Evolutionary conservation across 2,888 invertebrate genomes (phyloP), one percentile per base, ranked within the genome.

Genomic region (Chymomyza amoena): DNA sequence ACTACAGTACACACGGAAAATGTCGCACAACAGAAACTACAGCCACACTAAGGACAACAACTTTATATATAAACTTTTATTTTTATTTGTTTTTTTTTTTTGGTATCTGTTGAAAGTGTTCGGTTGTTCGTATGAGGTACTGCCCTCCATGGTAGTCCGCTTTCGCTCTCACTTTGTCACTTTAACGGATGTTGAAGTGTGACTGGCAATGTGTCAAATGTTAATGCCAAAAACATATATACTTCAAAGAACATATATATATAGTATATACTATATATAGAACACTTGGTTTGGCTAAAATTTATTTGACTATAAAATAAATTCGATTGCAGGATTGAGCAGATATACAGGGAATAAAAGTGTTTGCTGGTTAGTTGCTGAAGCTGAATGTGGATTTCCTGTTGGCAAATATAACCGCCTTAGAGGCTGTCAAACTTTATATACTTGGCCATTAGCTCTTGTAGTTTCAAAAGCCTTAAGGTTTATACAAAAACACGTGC

Each of bases 1-100:
- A 86, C 75, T 83, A 79, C 84, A 82, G 78, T 74, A 68, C 5
- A 62, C 52, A 54, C 59, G 45, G 61, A 51, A 63, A 16, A 56
- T 15, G 45, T 56, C 56, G 36, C 20, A 5, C 54, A 64, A 50
- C 16, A 28, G 54, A 57, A 50, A 54, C 61, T 68, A 20, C 67
- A 50, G 13, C 2, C 4, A 9, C 28, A 60, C 15, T 13, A 60
- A 51, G 20, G 57, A 60, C 61, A 68, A 65, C 72, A 60, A 72
- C 50, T 68, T 54, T 60, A 65, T 66, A 73, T 60, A 36, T 64
- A 18, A 18, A 45, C 7, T 32, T 60, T 20, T 68, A 51, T 54
- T 16, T n/a, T n/a, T 52, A 6, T 52, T 6, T 52, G 16, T 52
- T 16, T 54, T 69, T 69, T 68, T 64, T 70, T 72, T 62, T 64